Evolutionary conservation across 2,888 invertebrate species (phyloP), one percentile per base, ranked within the genome.

Genomic region (Catocala nupta): DNA sequence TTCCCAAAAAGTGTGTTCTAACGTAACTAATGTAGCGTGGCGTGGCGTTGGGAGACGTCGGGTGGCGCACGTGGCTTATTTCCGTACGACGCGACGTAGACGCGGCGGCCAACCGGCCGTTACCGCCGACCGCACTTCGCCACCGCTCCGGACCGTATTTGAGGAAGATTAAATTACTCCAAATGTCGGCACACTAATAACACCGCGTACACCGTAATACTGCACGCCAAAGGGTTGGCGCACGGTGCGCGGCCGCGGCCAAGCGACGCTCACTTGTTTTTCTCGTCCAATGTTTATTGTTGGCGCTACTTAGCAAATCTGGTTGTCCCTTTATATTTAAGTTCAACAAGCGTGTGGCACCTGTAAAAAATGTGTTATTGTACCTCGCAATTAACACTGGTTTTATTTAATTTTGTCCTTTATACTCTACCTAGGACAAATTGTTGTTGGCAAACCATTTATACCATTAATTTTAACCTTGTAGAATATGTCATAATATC

Each of bases 151-250:
- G 59, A 58, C 75, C 74, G 59, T 84, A 82, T 85, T 83, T 81
- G 84, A 81, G 73, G 73, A 86, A 89, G 83, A 90, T 88, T 87
- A 86, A 88, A 90, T 89, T 89, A 87, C 89, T 83, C 73, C 71
- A 77, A 85, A 87, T 81, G 80, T 86, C 81, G 74, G 80, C 77
- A 73, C 73, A 78, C 76, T 82, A 84, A 79, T 82, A 81, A 81
- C 70, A 77, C 61, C 70, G 60, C 65, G 75, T 69, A 65, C 61
- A 61, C 60, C 65, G 70, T 65, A 71, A 64, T 65, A 75, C 71
- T 75, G 59, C 70, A 68, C 65, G 65, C 67, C 65, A 80, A 80
- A 81, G 78, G 77, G 76, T 75, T 70, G 56, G 52, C 25, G 42
- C 55, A 39, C 66, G 33, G 69, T 65, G 47, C 71, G 43, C 64